Evolutionary conservation across 64 coral and sea anemone species (phyloP).

Genomic region (Pocillopora damicornis): DNA sequence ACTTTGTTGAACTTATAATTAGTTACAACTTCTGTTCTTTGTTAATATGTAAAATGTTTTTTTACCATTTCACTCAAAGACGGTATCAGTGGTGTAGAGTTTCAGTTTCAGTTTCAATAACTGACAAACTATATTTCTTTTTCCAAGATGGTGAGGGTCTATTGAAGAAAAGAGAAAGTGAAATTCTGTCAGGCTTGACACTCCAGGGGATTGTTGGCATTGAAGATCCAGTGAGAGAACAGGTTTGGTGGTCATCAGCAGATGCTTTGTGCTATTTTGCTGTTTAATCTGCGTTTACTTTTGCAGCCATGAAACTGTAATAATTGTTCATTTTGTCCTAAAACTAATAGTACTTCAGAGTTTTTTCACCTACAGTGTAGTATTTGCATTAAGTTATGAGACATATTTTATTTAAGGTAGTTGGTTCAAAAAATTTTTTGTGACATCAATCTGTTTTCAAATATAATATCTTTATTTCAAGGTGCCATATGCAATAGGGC

Average conservation of each 20-base stretch:
- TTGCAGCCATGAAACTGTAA: too few relatives aligned
- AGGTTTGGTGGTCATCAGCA: conserved; percentile 22
- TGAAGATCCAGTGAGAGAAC: conserved; percentile 91
- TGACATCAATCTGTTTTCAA: too few relatives aligned
- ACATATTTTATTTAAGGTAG: too few relatives aligned
- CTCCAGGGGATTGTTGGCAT: conserved; percentile 76
- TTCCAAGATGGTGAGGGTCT: conserved; percentile 33
- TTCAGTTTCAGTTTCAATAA: background rate
- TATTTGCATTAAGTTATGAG: too few relatives aligned
- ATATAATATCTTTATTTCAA: conserved; percentile 2
- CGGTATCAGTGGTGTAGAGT: background rate
- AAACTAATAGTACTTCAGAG: too few relatives aligned
- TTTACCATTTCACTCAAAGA: background rate
- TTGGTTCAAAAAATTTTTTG: background rate
- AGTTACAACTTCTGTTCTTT: too few relatives aligned
- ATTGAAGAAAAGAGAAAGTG: conserved; percentile 42
- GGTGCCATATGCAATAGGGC: conserved; percentile 70
- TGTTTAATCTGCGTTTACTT: too few relatives aligned
- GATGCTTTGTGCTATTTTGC: too few relatives aligned
- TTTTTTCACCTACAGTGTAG: too few relatives aligned
- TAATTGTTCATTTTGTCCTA: too few relatives aligned
- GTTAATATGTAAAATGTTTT: background rate
- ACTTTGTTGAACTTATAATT: too few relatives aligned
- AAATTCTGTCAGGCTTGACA: conserved; percentile 50
- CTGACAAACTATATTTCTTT: background rate